Evolutionary conservation across 2,888 invertebrate genomes (phyloP).

Genomic region (Thera obeliscata): DNA sequence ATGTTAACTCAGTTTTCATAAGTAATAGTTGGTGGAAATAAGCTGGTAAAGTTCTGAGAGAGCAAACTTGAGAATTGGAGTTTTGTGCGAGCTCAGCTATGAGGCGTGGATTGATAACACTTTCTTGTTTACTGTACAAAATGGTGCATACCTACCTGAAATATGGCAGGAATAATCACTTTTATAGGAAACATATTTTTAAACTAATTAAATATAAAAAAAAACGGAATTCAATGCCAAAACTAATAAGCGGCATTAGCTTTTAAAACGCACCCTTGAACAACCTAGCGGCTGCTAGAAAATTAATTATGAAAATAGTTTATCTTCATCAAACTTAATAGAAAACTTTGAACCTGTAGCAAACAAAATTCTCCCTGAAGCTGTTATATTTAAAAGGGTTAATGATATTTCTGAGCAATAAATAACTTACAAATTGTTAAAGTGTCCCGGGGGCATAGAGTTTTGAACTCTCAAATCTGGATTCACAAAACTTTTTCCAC

Average conservation of each 20-base stretch:
- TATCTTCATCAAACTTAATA: slow-evolving; percentile 42
- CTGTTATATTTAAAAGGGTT: slow-evolving; percentile 75
- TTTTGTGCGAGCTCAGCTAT: slow-evolving; percentile 41
- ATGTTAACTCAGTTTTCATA: slow-evolving; percentile 78
- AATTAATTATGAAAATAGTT: slow-evolving; percentile 40
- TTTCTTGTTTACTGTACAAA: slow-evolving; percentile 45
- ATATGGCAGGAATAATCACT: no score
- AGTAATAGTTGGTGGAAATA: slow-evolving; percentile 75
- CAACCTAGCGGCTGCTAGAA: slow-evolving; percentile 13
- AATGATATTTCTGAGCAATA: slow-evolving; percentile 80
- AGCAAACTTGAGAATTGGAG: slow-evolving; percentile 67
- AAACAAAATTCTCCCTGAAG: slow-evolving; percentile 60
- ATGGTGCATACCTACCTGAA: slow-evolving; percentile 15
- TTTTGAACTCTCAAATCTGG: slow-evolving; percentile 54
- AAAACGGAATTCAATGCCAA: no score
- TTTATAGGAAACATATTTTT: no score
- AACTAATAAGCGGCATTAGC: not conserved
- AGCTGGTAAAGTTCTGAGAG: slow-evolving; percentile 64
- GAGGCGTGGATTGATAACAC: slow-evolving; percentile 22
- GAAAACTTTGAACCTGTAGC: slow-evolving; percentile 51
- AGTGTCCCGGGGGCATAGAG: slow-evolving; percentile 75
- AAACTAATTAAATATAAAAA: no score
- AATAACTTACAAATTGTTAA: slow-evolving; percentile 83
- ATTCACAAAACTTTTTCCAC: slow-evolving; percentile 80
- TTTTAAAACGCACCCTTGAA: not conserved